Conservation (phyloP, 2,888 invertebrate genomes). For the Eudasyphora cyanicolor region DNA sequence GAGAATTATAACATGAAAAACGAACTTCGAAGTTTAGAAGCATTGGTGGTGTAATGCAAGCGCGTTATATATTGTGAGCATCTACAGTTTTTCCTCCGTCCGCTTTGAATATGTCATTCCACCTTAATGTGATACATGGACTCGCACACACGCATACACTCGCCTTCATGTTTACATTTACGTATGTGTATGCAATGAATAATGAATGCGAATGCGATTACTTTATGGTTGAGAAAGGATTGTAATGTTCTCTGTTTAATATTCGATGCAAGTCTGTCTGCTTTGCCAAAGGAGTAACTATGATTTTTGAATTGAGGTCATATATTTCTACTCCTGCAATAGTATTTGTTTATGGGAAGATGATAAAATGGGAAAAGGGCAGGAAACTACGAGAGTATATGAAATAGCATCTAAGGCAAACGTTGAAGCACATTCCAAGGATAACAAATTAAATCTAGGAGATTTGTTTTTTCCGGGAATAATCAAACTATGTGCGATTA, state of each 20-base stretch:
- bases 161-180: neutral
- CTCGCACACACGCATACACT: neutral
- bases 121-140: neutral
- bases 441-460: conserved; percentile 3
- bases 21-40: too few species aligned
- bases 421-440: conserved; percentile 8
- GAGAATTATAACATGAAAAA: too few species aligned
- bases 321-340: neutral
- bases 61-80: too few species aligned
- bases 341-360: conserved; percentile 12
- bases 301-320: conserved; percentile 23
- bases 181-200: conserved; percentile 18
- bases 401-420: neutral
- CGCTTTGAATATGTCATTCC: too few species aligned
- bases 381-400: neutral
- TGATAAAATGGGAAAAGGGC: neutral
- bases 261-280: conserved; percentile 18
- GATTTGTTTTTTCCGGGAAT: conserved; percentile 12
- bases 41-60: too few species aligned
- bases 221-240: conserved; percentile 31
- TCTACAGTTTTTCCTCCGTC: too few species aligned
- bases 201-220: conserved; percentile 40
- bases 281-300: conserved; percentile 16
- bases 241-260: conserved; percentile 28
- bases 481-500: too few species aligned